phyloP scores from a whole-genome alignment of 2,113 vertebrate species.

The Egretta garzetta region DNA sequence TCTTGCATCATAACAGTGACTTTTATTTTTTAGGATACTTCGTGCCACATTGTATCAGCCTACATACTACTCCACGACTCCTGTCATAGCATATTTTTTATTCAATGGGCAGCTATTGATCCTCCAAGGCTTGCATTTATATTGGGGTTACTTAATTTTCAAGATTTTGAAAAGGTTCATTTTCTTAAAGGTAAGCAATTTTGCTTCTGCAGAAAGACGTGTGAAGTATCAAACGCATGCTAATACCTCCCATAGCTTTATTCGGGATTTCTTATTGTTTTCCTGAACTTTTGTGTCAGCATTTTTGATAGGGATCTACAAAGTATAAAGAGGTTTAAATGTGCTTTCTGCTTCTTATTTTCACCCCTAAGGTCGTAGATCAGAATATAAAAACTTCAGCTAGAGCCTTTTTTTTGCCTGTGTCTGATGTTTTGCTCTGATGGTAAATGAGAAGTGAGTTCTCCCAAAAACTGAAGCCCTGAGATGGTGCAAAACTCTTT shows the following conservation, averaged over 20 bases:
- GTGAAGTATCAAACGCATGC: background rate
- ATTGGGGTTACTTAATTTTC: conserved; percentile 91
- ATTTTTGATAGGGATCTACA: background rate
- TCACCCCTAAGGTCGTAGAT: background rate
- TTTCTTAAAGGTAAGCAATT: conserved; percentile 82
- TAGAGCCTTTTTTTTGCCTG: background rate
- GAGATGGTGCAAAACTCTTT: background rate
- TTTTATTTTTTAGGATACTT: conserved; percentile 83
- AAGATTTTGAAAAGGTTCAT: conserved; percentile 88
- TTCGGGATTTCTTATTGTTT: background rate
- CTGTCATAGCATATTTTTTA: conserved; percentile 91
- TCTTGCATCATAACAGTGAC: background rate
- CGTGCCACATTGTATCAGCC: conserved; percentile 88
- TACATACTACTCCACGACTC: conserved; percentile 73
- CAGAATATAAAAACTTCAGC: background rate
- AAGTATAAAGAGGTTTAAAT: background rate
- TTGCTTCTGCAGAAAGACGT: background rate
- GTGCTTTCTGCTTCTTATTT: background rate
- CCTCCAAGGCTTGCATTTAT: conserved; percentile 88
- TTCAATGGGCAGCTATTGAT: conserved; percentile 87
- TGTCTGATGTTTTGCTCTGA: background rate
- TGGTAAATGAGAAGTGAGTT: background rate
- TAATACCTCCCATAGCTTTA: background rate
- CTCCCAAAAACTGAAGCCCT: background rate
- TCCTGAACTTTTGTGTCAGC: background rate